Conservation (phyloP, 2,888 invertebrate species). For the Melanargia galathea region DNA sequence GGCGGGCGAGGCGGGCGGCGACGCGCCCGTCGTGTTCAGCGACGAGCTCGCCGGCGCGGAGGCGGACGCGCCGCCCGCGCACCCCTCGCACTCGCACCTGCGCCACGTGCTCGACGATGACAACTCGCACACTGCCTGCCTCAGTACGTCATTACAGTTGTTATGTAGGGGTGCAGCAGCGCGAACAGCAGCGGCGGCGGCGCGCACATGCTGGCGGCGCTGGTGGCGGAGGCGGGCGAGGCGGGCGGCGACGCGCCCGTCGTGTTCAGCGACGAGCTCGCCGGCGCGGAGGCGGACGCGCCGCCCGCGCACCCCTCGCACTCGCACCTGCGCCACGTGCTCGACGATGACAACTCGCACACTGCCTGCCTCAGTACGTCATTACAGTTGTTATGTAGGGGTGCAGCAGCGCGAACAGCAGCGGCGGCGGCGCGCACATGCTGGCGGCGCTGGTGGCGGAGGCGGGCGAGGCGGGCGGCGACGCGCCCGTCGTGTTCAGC, state of each 20-base stretch:
- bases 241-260: conserved; percentile 86
- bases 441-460: conserved; percentile 95
- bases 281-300: conserved; percentile 62
- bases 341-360: conserved; percentile 95
- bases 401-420: conserved; percentile 28
- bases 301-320: conserved; percentile 79
- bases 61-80: too few relatives aligned
- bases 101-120: too few relatives aligned
- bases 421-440: conserved; percentile 89
- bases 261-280: conserved; percentile 97
- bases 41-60: too few relatives aligned
- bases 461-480: conserved; percentile 91
- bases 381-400: conserved; percentile 2
- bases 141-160: too few relatives aligned
- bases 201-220: conserved; percentile 91
- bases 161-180: conserved; percentile 31
- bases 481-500: conserved; percentile 91
- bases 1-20: too few relatives aligned
- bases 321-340: conserved; percentile 87
- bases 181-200: conserved; percentile 80
- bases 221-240: conserved; percentile 96
- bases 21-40: too few relatives aligned
- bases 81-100: too few relatives aligned
- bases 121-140: too few relatives aligned
- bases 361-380: conserved; percentile 96